Evolutionary conservation across 2,888 invertebrate species (phyloP), one percentile per base, ranked within the genome.

Genomic region (Agonopterix subpropinquella): DNA sequence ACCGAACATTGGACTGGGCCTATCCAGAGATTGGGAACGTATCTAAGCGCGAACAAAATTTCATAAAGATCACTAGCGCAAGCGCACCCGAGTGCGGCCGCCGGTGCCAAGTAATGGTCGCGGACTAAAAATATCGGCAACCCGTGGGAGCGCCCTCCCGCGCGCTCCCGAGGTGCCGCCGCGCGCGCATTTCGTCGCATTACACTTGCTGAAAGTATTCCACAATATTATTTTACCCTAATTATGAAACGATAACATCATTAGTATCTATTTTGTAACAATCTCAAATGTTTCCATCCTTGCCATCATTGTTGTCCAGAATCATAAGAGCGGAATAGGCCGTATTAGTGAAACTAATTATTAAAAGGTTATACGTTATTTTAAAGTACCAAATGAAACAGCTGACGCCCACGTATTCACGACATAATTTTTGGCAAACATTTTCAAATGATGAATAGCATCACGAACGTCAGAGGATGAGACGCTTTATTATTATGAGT

Each of bases 101-200:
- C 80, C 89, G 84, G 88, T 90, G 91, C 91, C 91, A 90, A 91
- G 90, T 90, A 90, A 90, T 90, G 90, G 89, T 88, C 88, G 87
- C 78, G 81, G 83, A 91, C 91, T 91, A 92, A 91, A 92, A 91
- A 91, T 91, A 92, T 83, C 89, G 78, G 84, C 82, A 85, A 88
- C 87, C 88, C 88, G 88, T 88, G 88, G 88, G 88, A 87, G 88
- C 88, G 85, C 88, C 88, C 87, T 87, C 88, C 88, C 87, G 87
- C 87, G 83, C 87, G 78, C 81, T 73, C 73, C 73, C 68, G 78
- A 76, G 73, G 77, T 77, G 78, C 76, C 77, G 79, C 71, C 78
- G 76, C 74, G 75, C 80, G 80, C 74, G 75, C 84, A 81, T 82
- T 83, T 86, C 83, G 83, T 82, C 80, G 73, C 79, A 76, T 73